Percentiles rank a stretch among this genome's conserved stretches.
Conservation (phyloP, 1,140 invertebrate genomes). For the Ridgeia piscesae region DNA sequence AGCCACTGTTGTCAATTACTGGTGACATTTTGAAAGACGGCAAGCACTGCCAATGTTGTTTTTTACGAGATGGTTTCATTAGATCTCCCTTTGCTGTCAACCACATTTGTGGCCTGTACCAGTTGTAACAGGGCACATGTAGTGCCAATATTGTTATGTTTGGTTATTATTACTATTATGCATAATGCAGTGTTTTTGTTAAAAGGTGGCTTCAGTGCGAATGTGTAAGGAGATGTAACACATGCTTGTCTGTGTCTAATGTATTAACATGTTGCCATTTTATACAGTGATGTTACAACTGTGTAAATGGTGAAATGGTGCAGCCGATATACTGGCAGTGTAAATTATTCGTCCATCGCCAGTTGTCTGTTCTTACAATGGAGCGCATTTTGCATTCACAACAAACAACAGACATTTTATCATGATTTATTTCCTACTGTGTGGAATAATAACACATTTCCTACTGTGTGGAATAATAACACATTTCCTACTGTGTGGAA, state of each 20-base stretch:
- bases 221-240: background rate
- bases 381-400: background rate
- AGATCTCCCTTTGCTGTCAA: background rate
- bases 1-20: background rate
- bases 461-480: too few relatives aligned
- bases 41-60: background rate
- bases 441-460: too few relatives aligned
- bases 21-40: background rate
- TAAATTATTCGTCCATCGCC: background rate
- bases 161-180: background rate
- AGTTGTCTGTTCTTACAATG: background rate
- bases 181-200: conserved; percentile 3
- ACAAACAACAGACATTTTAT: background rate
- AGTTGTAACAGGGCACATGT: background rate
- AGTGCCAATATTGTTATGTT: background rate
- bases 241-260: background rate
- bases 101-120: background rate
- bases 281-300: background rate
- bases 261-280: background rate
- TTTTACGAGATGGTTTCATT: background rate
- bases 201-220: background rate
- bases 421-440: background rate
- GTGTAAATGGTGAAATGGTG: too few relatives aligned
- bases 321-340: background rate
- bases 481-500: too few relatives aligned